Evolutionary conservation across 2,888 invertebrate genomes (phyloP).

Genomic region (Aromia moschata): DNA sequence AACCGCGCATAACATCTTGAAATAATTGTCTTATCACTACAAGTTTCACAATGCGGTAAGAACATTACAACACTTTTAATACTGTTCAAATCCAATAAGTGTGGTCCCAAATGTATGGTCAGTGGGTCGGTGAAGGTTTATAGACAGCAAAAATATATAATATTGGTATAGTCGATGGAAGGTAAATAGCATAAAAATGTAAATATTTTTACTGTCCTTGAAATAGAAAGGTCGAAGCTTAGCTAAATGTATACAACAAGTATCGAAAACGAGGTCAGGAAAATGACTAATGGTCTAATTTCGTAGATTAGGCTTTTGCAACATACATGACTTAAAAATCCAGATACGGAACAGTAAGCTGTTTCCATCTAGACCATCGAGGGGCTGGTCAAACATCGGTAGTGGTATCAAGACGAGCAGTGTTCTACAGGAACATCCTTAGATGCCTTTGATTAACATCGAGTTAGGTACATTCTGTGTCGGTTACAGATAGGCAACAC

Average conservation of each 20-base stretch:
- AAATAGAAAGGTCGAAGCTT: not conserved
- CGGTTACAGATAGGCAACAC: slow-evolving; percentile 13
- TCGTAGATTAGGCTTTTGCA: too few relatives aligned
- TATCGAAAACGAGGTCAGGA: not conserved
- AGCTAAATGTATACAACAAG: not conserved
- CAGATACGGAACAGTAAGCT: not conserved
- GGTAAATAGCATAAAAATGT: not conserved
- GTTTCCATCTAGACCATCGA: not conserved
- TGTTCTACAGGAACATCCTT: not conserved
- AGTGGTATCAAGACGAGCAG: not conserved
- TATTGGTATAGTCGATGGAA: not conserved
- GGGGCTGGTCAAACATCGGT: not conserved
- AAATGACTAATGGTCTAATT: not conserved
- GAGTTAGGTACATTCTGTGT: not conserved
- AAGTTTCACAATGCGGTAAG: slow-evolving; percentile 6
- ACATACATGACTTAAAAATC: too few relatives aligned
- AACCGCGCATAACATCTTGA: slow-evolving; percentile 2
- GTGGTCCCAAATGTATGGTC: slow-evolving; percentile 14
- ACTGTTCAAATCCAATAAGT: slow-evolving; percentile 20
- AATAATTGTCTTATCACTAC: slow-evolving; percentile 9
- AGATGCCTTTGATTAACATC: slow-evolving; percentile 1
- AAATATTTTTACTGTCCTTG: not conserved
- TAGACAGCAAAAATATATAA: slow-evolving; percentile 10
- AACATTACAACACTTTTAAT: slow-evolving; percentile 18
- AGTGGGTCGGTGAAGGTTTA: slow-evolving; percentile 13